A percentile compares a stretch with the other conserved stretches of the same genome.
Conservation (phyloP, 2,113 vertebrate genomes). For the Marcusenius ussheri region DNA sequence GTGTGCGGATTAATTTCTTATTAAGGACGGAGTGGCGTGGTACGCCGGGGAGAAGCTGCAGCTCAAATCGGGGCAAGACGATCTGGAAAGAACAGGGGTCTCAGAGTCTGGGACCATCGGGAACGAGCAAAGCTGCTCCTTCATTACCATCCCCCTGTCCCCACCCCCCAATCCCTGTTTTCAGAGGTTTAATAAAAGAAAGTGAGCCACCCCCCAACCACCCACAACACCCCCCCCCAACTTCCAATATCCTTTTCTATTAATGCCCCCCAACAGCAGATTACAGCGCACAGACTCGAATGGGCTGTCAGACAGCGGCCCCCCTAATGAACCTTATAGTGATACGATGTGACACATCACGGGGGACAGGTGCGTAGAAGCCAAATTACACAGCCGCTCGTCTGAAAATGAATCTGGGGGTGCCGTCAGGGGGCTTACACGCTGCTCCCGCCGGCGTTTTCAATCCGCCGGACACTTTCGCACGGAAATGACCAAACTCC, state of each 20-base stretch:
- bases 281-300: not conserved
- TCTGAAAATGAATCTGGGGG: not conserved
- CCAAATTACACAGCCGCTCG: not conserved
- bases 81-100: conserved; percentile 23
- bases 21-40: not conserved
- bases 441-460: not conserved
- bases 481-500: not conserved
- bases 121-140: conserved; percentile 45
- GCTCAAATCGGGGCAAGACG: not conserved
- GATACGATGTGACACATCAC: not conserved
- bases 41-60: not conserved
- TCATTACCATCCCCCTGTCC: conserved; percentile 44
- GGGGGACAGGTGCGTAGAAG: not conserved
- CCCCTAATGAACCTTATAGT: conserved; percentile 12
- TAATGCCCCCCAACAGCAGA: not conserved
- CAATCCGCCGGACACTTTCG: not conserved
- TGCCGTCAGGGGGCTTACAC: not conserved
- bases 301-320: not conserved
- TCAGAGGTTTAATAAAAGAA: conserved; percentile 49
- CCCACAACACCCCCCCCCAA: not conserved
- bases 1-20: not conserved
- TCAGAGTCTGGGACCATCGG: not conserved
- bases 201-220: conserved; percentile 15
- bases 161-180: conserved; percentile 43
- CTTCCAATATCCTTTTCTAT: conserved; percentile 9